Base-by-base conservation (phyloP, 2,888 invertebrate genomes). In the Dryobotodes eremita region DNA sequence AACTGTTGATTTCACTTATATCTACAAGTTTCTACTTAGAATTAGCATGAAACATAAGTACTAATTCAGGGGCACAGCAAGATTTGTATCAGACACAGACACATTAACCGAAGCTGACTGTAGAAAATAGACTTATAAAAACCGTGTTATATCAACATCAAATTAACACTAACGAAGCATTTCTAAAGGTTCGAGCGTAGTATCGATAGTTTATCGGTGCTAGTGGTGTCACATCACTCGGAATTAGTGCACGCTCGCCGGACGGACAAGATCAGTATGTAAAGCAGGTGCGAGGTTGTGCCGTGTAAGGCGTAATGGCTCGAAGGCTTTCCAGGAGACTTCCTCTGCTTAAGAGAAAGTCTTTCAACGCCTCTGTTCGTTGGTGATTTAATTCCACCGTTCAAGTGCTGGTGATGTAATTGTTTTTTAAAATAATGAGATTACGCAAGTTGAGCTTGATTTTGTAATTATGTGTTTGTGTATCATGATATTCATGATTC, bases 191-290 rank as follows among this genome's bases (percentile, higher is more conserved):
- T 36, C 31, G 53, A 65, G 62, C 36, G 17, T 74, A 79, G 72
- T 87, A 92, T 95, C 94, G 93, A 94, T 88, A 92, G 68, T 57
- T 88, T 83, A 82, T 65, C 26, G 79, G 61, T 75, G n/a, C 7
- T 48, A 36, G 71, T 66, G 46, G 79, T 83, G 75, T 86, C 90
- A 87, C 95, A 93, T 94, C 95, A 85, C 95, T 95, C 71, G 84
- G 95, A 96, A 96, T 96, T 94, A 95, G 96, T 95, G 93, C 96
- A 94, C 89, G 90, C 88, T 91, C 86, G 87, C 89, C 90, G 93
- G 93, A 93, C 90, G 91, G 91, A 92, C 94, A 92, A 94, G 95
- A 95, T 95, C 93, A 93, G 95, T 95, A 95, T 96, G 96, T 95
- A 95, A 96, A 96, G 90, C 92, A 95, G 94, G 95, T 94, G 94